Evolutionary conservation across 1,140 invertebrate genomes (phyloP).

Genomic region (Cryptotermes secundus): DNA sequence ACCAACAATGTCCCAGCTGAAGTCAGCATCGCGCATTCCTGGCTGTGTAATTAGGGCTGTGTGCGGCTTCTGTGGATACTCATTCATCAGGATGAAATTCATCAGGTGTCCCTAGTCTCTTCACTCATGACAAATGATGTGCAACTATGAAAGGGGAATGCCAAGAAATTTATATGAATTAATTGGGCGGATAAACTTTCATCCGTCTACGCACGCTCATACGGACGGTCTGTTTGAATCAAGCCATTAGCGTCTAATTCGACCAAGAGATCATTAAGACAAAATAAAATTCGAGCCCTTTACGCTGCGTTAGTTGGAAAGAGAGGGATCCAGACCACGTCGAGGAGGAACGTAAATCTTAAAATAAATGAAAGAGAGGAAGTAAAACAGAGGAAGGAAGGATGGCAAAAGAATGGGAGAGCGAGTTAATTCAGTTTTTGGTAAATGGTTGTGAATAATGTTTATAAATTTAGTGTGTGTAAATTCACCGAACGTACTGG

Average conservation of each 20-base stretch:
- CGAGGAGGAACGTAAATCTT: neutral
- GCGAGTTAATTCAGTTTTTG: neutral
- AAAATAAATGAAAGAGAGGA: neutral
- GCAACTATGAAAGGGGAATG: neutral
- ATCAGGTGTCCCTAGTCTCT: neutral
- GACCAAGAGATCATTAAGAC: slow-evolving; percentile 12
- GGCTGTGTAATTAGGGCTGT: neutral
- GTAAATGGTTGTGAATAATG: neutral
- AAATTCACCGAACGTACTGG: neutral
- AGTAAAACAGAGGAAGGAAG: neutral
- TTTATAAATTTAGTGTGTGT: neutral
- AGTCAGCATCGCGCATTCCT: neutral
- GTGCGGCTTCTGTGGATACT: neutral
- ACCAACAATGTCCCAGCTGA: neutral
- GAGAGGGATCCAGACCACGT: neutral
- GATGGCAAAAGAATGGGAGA: neutral
- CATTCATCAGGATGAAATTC: slow-evolving; percentile 13
- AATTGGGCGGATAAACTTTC: neutral
- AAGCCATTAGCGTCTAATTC: neutral
- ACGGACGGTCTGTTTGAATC: neutral
- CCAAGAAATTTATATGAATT: slow-evolving; percentile 10
- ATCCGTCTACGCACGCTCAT: neutral
- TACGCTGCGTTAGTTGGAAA: neutral
- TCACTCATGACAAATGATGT: neutral
- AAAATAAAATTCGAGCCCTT: neutral